These are phyloP conservation scores for Agelaius tricolor DNA, from an alignment of 2,113 vertebrate species.

Conservation along the genomic window DNA sequence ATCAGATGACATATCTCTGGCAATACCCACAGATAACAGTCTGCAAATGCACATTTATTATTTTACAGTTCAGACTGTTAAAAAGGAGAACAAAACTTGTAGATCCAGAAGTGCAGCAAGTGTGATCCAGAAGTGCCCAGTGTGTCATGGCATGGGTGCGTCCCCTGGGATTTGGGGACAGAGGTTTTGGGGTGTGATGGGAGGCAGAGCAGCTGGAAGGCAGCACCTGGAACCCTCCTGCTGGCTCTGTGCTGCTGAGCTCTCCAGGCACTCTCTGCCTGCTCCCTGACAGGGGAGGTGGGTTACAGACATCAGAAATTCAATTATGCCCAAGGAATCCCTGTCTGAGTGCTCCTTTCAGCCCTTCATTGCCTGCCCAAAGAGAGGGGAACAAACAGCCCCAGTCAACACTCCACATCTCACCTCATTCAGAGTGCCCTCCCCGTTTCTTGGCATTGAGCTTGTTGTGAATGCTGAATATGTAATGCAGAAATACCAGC, in stretches of 20 bases:
- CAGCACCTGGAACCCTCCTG: not conserved
- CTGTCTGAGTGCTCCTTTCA: not conserved
- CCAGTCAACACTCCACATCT: not conserved
- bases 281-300: not conserved
- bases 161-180: not conserved
- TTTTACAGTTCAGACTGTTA: not conserved
- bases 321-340: not conserved
- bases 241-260: not conserved
- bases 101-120: not conserved
- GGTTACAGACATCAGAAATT: not conserved
- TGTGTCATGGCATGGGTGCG: fast-evolving
- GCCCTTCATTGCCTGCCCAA: not conserved
- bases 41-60: slow-evolving; percentile 14
- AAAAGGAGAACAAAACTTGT: not conserved
- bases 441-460: not conserved
- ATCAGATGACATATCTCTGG: slow-evolving; percentile 14
- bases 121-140: not conserved
- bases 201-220: not conserved
- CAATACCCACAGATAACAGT: slow-evolving; percentile 29
- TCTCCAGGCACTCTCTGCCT: not conserved
- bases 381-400: not conserved
- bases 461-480: slow-evolving; percentile 4
- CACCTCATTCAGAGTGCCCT: not conserved
- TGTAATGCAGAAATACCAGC: not conserved
- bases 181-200: not conserved